phyloP scores from a whole-genome alignment of 2,888 invertebrate species.

The Lydus trimaculatus region DNA sequence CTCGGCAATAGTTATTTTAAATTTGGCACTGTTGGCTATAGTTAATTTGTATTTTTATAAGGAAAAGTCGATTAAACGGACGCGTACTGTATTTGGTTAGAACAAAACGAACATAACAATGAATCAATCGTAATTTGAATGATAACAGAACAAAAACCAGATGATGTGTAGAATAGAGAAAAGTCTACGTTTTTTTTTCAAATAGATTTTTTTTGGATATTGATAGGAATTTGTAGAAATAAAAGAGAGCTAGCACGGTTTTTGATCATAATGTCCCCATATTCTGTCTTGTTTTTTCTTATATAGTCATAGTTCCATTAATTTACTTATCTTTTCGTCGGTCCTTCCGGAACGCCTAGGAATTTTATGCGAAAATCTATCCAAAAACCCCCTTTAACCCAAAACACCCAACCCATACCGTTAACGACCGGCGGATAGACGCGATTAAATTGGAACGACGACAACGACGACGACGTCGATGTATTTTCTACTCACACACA shows the following conservation, averaged over 20 bases:
- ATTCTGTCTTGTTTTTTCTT: neutral
- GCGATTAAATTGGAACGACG: slow-evolving; percentile 3
- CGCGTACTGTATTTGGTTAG: too few relatives aligned
- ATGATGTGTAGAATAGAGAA: neutral
- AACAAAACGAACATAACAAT: too few relatives aligned
- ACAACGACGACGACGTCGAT: neutral
- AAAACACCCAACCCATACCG: neutral
- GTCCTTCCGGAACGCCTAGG: neutral
- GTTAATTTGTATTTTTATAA: too few relatives aligned
- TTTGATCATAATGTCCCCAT: neutral
- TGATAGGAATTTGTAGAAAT: neutral
- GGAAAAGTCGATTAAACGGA: too few relatives aligned
- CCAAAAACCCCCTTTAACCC: too few relatives aligned
- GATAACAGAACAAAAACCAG: neutral
- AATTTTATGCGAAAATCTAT: neutral
- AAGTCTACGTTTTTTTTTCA: neutral
- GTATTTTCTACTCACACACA: neutral
- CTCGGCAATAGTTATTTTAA: too few relatives aligned
- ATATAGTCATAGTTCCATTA: neutral
- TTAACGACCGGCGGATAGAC: neutral
- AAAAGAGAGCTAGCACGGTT: neutral
- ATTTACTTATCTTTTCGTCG: slow-evolving; percentile 5
- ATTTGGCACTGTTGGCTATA: too few relatives aligned
- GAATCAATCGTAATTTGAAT: neutral
- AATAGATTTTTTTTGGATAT: neutral